Evolutionary conservation across 2,888 invertebrate genomes (phyloP).

Genomic region (Sturmia bella): DNA sequence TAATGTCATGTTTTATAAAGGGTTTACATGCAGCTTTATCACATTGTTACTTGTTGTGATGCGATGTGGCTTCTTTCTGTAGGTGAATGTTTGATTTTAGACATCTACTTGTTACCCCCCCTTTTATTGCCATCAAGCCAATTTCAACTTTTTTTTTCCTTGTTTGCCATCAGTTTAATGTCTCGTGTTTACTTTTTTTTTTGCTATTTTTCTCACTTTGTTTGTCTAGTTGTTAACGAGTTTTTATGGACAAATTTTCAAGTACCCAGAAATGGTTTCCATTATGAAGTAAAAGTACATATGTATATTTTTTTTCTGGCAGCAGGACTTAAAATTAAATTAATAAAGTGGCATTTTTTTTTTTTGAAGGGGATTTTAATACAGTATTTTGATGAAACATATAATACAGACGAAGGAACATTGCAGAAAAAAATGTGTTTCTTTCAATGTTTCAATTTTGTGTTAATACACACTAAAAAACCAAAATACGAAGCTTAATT

Average conservation of each 20-base stretch:
- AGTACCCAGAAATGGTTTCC: background rate
- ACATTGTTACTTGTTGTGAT: slow-evolving; percentile 61
- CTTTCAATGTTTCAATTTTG: too few relatives aligned
- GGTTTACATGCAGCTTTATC: slow-evolving; percentile 68
- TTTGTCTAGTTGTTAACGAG: slow-evolving; percentile 66
- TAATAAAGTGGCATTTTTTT: slow-evolving; percentile 53
- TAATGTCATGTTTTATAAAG: slow-evolving; percentile 66
- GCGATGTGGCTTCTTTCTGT: slow-evolving; percentile 54
- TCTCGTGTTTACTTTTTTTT: slow-evolving; percentile 18
- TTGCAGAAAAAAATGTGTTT: too few relatives aligned
- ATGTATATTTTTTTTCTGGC: background rate
- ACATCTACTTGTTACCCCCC: slow-evolving; percentile 31
- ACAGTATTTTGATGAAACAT: too few relatives aligned
- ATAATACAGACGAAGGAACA: too few relatives aligned
- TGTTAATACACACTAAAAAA: too few relatives aligned
- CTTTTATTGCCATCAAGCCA: slow-evolving; percentile 70
- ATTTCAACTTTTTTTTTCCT: slow-evolving; percentile 33
- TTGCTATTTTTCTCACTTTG: slow-evolving; percentile 31
- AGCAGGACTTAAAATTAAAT: slow-evolving; percentile 42
- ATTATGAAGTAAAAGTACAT: background rate
- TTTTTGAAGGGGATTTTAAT: background rate
- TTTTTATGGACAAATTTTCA: slow-evolving; percentile 49
- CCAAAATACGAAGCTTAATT: too few relatives aligned
- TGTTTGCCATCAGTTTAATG: slow-evolving; percentile 39
- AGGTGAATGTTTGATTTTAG: slow-evolving; percentile 39